Percentiles rank a stretch among this genome's conserved stretches.
Evolutionary conservation across 1,140 invertebrate species (phyloP).

Genomic region (Oncopodura yosiiana): DNA sequence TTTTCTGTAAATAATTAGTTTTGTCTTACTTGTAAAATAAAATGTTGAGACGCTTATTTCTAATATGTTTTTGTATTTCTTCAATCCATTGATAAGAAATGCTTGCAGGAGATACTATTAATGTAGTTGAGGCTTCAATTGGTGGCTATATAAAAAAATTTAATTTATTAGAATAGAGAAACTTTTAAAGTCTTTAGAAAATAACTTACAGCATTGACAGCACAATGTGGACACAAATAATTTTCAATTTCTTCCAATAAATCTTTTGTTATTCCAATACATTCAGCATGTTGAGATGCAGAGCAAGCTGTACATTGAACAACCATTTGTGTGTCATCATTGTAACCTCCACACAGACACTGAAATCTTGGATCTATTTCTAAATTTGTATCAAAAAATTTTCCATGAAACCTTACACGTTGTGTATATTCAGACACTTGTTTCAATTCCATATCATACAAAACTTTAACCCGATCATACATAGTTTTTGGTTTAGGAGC

Average conservation of each 20-base stretch:
- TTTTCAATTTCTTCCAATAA: conserved; percentile 34
- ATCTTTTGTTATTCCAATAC: conserved; percentile 47
- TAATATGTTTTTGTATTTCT: conserved; percentile 60
- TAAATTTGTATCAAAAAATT: conserved; percentile 37
- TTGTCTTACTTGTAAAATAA: conserved; percentile 45
- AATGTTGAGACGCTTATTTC: conserved; percentile 46
- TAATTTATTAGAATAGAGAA: conserved; percentile 8
- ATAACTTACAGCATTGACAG: conserved; percentile 36
- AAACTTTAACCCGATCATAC: neutral
- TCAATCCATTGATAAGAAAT: conserved; percentile 62
- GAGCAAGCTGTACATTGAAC: conserved; percentile 48
- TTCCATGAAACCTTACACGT: conserved; percentile 22
- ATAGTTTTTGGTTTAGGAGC: neutral
- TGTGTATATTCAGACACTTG: no score
- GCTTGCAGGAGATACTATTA: conserved; percentile 61
- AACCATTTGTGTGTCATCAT: conserved; percentile 8
- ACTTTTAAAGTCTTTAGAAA: no score
- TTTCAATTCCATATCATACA: no score
- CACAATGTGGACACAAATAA: conserved; percentile 56
- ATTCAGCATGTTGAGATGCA: conserved; percentile 51
- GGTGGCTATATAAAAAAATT: conserved; percentile 37
- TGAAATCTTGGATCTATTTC: conserved; percentile 37
- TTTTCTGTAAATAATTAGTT: neutral
- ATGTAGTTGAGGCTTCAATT: conserved; percentile 51
- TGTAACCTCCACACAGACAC: conserved; percentile 28